These are phyloP conservation scores for Anthoscopus minutus DNA, from an alignment of 2,113 vertebrate species.

Conservation along the genomic window DNA sequence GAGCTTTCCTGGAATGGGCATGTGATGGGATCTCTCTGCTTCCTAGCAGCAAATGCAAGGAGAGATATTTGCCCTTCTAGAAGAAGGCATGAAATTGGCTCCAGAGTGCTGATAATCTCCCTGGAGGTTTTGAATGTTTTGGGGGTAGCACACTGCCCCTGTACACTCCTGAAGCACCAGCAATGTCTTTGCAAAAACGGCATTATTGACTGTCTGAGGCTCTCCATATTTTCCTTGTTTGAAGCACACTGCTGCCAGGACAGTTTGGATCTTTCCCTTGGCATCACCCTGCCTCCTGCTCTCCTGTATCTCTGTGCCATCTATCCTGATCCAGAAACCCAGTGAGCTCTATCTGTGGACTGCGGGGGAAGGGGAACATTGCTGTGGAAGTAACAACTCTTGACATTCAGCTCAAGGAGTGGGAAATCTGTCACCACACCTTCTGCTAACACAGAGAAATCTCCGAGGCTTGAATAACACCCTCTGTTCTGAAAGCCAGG, in stretches of 20 bases:
- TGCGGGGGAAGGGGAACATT: neutral
- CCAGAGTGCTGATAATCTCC: neutral
- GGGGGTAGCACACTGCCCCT: neutral
- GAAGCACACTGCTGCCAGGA: neutral
- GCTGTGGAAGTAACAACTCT: slow-evolving; percentile 28
- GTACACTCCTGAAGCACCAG: neutral
- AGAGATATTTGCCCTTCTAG: neutral
- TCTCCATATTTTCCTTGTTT: neutral
- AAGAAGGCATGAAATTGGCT: neutral
- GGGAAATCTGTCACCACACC: slow-evolving; percentile 18
- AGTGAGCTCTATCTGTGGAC: neutral
- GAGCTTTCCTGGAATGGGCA: neutral
- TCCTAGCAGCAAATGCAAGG: neutral
- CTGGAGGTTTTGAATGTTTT: neutral
- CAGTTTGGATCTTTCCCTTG: slow-evolving; percentile 5
- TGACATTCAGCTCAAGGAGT: neutral
- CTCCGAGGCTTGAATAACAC: neutral
- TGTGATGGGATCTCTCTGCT: neutral
- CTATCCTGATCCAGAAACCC: slow-evolving; percentile 21
- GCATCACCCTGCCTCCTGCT: neutral
- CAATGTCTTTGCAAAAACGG: neutral
- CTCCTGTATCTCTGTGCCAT: neutral
- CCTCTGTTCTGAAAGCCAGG: neutral
- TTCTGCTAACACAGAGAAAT: neutral
- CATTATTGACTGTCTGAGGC: neutral